Evolutionary conservation across 1,140 invertebrate genomes (phyloP).

Genomic region (Colletes gigas): DNA sequence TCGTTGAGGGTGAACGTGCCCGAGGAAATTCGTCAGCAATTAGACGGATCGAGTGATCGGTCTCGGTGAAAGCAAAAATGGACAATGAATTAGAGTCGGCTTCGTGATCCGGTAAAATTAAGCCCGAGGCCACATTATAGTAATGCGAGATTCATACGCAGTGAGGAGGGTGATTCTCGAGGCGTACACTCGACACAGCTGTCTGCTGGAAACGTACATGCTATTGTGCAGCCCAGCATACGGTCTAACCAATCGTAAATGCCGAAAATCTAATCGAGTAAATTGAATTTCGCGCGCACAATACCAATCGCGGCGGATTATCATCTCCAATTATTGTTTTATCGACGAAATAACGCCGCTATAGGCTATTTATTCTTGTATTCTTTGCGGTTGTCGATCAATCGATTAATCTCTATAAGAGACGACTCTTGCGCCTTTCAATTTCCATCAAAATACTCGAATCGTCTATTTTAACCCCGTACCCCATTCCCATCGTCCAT

Average conservation of each 20-base stretch:
- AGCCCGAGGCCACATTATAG: slow-evolving; percentile 75
- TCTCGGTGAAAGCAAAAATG: slow-evolving; percentile 26
- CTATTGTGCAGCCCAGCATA: slow-evolving; percentile 67
- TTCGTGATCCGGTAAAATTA: slow-evolving; percentile 76
- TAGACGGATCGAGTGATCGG: slow-evolving; percentile 35
- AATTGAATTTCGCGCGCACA: slow-evolving; percentile 79
- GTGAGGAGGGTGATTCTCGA: slow-evolving; percentile 48
- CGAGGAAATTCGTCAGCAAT: slow-evolving; percentile 32
- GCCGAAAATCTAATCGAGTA: slow-evolving; percentile 78
- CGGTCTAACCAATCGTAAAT: slow-evolving; percentile 80
- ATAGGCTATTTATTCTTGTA: background rate
- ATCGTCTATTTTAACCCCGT: slow-evolving; percentile 42
- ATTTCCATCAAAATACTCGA: slow-evolving; percentile 64
- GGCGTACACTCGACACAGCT: slow-evolving; percentile 70
- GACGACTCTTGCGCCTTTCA: slow-evolving; percentile 41
- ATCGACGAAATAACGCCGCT: too few relatives aligned
- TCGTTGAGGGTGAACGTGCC: slow-evolving; percentile 11
- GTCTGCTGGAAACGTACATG: slow-evolving; percentile 60
- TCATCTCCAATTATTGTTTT: slow-evolving; percentile 1
- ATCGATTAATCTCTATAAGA: slow-evolving; percentile 44
- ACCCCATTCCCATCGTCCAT: background rate
- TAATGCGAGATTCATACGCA: slow-evolving; percentile 53
- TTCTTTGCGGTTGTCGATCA: slow-evolving; percentile 11
- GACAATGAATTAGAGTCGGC: slow-evolving; percentile 71
- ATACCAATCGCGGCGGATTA: slow-evolving; percentile 61